phyloP scores from a whole-genome alignment of 2,797 vertebrate species.

The Parambassis ranga region DNA sequence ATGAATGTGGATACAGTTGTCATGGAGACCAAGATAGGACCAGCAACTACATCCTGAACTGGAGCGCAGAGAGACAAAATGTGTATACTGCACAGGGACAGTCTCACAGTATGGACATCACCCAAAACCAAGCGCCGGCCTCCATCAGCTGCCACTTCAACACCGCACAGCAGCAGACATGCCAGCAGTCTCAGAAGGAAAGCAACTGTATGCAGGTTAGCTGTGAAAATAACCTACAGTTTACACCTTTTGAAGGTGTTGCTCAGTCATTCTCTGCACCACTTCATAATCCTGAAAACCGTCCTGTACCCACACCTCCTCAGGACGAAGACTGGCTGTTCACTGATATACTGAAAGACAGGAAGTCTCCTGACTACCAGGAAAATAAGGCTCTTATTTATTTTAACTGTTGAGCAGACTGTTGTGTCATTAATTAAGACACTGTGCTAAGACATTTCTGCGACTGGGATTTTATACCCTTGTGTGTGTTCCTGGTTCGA shows the following conservation, averaged over 20 bases:
- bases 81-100: conserved; percentile 8
- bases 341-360: conserved; percentile 75
- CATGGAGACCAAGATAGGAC: conserved; percentile 16
- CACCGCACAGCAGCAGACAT: conserved; percentile 4
- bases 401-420: too few relatives aligned
- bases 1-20: conserved; percentile 10
- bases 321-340: conserved; percentile 78
- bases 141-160: conserved; percentile 8
- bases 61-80: conserved; percentile 2
- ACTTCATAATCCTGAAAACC: conserved; percentile 23
- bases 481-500: too few relatives aligned
- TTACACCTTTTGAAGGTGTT: conserved; percentile 70
- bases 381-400: neutral
- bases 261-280: conserved; percentile 78
- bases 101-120: neutral
- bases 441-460: too few relatives aligned
- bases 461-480: too few relatives aligned
- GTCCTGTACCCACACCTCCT: conserved; percentile 64
- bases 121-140: conserved; percentile 16
- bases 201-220: conserved; percentile 32
- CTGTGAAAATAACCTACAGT: conserved; percentile 2
- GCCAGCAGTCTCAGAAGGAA: conserved; percentile 19
- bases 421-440: too few relatives aligned
- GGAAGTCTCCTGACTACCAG: neutral
- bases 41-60: neutral